These are phyloP conservation scores for Cyclopterus lumpus DNA, from an alignment of 2,797 vertebrate genomes.

Conservation along the genomic window DNA sequence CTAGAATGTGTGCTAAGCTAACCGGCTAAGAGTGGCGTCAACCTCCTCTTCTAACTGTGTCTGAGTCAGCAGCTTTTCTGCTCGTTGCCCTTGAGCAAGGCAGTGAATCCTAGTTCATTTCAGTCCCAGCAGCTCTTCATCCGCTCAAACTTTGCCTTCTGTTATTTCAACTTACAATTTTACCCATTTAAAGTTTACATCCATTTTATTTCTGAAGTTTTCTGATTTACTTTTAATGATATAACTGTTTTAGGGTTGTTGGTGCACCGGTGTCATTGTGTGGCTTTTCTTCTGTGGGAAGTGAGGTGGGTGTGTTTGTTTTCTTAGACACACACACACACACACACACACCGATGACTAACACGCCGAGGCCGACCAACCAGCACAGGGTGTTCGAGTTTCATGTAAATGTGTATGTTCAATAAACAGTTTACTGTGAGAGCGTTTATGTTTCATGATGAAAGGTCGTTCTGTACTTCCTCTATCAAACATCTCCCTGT, in stretches of 20 bases:
- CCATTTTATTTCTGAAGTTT: too few species aligned
- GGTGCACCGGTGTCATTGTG: not conserved
- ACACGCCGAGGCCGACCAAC: slow-evolving; percentile 9
- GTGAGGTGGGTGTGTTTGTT: slow-evolving; percentile 31
- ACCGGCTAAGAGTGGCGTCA: not conserved
- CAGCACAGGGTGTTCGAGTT: slow-evolving; percentile 23
- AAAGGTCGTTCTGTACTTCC: slow-evolving; percentile 15
- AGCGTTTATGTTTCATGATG: not conserved
- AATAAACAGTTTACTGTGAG: not conserved
- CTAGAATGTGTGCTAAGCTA: not conserved
- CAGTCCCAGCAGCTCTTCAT: not conserved
- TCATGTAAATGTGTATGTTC: not conserved
- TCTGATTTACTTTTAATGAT: not conserved
- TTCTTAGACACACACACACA: too few species aligned
- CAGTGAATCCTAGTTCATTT: not conserved
- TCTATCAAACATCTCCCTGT: not conserved
- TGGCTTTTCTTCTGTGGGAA: not conserved
- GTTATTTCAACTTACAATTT: too few species aligned
- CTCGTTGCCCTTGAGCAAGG: not conserved
- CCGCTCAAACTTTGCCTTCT: not conserved
- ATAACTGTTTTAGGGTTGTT: too few species aligned
- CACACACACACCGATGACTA: slow-evolving; percentile 13
- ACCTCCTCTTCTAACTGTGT: not conserved
- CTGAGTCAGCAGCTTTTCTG: not conserved
- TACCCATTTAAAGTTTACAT: too few species aligned